A percentile compares a stretch with the other conserved stretches of the same genome.
Evolutionary conservation across 1,140 invertebrate species (phyloP).

Genomic region (Plutomurus gul): DNA sequence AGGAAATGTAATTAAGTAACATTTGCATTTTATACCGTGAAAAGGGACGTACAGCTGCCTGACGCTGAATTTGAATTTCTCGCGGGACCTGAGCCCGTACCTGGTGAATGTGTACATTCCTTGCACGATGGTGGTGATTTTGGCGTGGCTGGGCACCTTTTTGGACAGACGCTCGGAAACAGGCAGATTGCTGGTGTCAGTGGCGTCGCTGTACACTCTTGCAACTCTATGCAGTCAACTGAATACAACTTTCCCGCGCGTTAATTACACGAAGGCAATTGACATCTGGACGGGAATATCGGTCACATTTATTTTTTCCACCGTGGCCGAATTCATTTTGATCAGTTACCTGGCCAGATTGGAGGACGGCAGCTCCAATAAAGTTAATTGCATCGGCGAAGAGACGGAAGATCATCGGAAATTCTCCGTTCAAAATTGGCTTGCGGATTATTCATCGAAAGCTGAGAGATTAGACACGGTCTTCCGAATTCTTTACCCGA

Average conservation of each 20-base stretch:
- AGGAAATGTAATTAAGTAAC: no score
- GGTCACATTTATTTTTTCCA: conserved; percentile 65
- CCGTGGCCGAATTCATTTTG: conserved; percentile 64
- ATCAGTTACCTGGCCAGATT: conserved; percentile 61
- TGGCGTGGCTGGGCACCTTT: conserved; percentile 66
- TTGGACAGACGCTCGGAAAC: conserved; percentile 61
- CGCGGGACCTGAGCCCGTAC: conserved; percentile 64
- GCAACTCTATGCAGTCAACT: conserved; percentile 62
- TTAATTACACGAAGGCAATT: conserved; percentile 56
- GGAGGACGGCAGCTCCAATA: no score
- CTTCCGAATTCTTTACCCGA: no score
- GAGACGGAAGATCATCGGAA: no score
- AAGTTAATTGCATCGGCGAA: no score
- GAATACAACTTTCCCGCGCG: conserved; percentile 50
- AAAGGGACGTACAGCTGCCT: conserved; percentile 64
- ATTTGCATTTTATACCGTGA: background rate
- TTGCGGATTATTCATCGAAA: no score
- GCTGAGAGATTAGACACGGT: no score
- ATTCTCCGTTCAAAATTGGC: no score
- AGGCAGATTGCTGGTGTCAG: conserved; percentile 61
- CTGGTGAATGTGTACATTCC: conserved; percentile 63
- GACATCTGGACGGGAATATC: conserved; percentile 66
- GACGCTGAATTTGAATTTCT: conserved; percentile 60
- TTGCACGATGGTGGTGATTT: conserved; percentile 64
- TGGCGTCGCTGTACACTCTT: conserved; percentile 64